Percentiles rank a stretch among this genome's conserved stretches.
phyloP scores from a whole-genome alignment of 1,140 invertebrate species.

The Drosophila ironensis region DNA sequence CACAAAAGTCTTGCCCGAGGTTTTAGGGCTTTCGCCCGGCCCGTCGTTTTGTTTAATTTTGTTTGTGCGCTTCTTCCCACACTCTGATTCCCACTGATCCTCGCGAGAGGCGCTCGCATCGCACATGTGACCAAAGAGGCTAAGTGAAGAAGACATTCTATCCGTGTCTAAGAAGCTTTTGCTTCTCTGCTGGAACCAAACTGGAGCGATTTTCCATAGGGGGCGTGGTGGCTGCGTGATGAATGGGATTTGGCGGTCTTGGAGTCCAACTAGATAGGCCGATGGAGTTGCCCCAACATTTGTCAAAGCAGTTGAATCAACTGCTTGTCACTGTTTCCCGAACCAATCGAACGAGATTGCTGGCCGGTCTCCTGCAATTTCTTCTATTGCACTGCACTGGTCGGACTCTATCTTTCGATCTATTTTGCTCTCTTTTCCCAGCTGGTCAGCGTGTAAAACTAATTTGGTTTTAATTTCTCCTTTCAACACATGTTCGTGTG shows the following conservation, averaged over 20 bases:
- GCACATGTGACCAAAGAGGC: not conserved
- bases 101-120: constrained; percentile 8
- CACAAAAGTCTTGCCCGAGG: constrained; percentile 54
- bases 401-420: constrained; percentile 9
- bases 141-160: constrained; percentile 11
- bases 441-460: constrained; percentile 59
- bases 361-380: too few relatives aligned
- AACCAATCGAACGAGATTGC: too few relatives aligned
- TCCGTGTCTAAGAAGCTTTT: constrained; percentile 39
- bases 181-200: constrained; percentile 37
- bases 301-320: too few relatives aligned
- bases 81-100: constrained; percentile 59
- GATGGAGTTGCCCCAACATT: too few relatives aligned
- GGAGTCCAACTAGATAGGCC: constrained; percentile 12
- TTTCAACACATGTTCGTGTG: constrained; percentile 79
- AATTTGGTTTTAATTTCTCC: constrained; percentile 77
- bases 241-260: constrained; percentile 23
- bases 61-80: constrained; percentile 51
- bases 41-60: constrained; percentile 23
- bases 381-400: too few relatives aligned
- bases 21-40: constrained; percentile 35
- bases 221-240: constrained; percentile 1
- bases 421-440: constrained; percentile 6
- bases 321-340: too few relatives aligned
- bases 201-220: constrained; percentile 20